A percentile compares a stretch with the other conserved stretches of the same genome.
Evolutionary conservation across 2,113 vertebrate species (phyloP).

Genomic region (Zeus faber): DNA sequence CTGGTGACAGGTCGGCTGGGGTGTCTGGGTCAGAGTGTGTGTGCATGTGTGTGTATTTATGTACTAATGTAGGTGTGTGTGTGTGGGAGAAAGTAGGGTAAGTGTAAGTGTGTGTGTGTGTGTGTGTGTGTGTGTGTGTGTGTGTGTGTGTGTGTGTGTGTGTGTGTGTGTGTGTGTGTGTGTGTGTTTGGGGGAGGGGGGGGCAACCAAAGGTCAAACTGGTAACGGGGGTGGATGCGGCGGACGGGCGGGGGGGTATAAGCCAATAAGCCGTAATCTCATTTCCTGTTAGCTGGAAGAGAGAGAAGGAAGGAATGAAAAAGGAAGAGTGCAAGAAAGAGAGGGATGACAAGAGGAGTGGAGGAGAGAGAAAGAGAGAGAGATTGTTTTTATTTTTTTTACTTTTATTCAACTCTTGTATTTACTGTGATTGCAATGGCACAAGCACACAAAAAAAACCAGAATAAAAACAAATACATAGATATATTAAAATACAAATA

Average conservation of each 20-base stretch:
- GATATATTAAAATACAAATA: not conserved
- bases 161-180: not conserved
- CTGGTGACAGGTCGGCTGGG: too few relatives aligned
- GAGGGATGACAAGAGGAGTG: not conserved
- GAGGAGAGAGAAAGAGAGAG: not conserved
- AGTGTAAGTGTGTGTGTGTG: not conserved
- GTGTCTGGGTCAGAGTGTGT: too few relatives aligned
- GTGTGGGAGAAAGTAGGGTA: not conserved
- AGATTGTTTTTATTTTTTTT: too few relatives aligned
- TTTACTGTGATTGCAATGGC: too few relatives aligned
- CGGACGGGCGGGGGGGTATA: too few relatives aligned
- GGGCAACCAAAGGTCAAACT: slow-evolving; percentile 43
- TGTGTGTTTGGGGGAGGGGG: not conserved
- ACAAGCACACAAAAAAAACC: not conserved
- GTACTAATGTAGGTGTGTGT: too few relatives aligned
- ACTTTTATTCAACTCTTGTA: too few relatives aligned
- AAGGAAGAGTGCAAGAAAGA: not conserved
- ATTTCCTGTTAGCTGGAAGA: slow-evolving; percentile 51
- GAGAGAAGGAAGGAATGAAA: slow-evolving; percentile 23
- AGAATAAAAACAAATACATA: not conserved
- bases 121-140: slow-evolving; percentile 1
- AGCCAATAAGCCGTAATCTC: slow-evolving; percentile 60
- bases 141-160: slow-evolving; percentile 1
- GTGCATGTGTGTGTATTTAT: too few relatives aligned
- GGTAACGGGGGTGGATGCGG: too few relatives aligned